These are phyloP conservation scores for Hylomyscus alleni DNA, from an alignment of 2,797 vertebrate species.

Conservation along the genomic window DNA sequence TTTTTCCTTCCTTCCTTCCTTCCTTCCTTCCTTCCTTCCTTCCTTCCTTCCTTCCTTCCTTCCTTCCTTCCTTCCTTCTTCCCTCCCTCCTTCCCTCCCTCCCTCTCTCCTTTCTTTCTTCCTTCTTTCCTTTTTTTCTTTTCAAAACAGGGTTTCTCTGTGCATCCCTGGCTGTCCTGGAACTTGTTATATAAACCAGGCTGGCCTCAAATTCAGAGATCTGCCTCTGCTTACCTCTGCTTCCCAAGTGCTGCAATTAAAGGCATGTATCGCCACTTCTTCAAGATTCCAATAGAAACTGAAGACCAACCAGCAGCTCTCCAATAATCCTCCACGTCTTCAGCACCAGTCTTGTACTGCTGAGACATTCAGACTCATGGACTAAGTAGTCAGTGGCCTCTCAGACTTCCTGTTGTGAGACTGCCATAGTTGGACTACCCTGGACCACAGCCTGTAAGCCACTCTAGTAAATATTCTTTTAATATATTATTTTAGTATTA, in stretches of 20 bases:
- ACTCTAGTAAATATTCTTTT: neutral
- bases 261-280: neutral
- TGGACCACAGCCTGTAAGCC: neutral
- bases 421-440: neutral
- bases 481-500: neutral
- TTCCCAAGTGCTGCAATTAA: neutral
- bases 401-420: neutral
- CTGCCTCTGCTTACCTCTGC: neutral
- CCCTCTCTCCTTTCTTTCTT: accelerated
- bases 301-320: neutral
- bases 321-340: neutral
- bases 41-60: neutral
- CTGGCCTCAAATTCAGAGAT: neutral
- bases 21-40: too few species aligned
- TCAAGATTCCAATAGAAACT: neutral
- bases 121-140: neutral
- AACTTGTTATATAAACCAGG: neutral
- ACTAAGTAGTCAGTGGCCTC: neutral
- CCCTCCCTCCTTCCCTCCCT: neutral
- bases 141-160: neutral
- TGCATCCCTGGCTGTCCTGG: neutral
- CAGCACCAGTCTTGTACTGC: neutral
- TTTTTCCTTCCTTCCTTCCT: neutral
- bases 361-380: neutral
- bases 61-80: neutral